These are phyloP conservation scores for Dromococcyx pavoninus DNA, from an alignment of 2,797 vertebrate species.

Conservation along the genomic window DNA sequence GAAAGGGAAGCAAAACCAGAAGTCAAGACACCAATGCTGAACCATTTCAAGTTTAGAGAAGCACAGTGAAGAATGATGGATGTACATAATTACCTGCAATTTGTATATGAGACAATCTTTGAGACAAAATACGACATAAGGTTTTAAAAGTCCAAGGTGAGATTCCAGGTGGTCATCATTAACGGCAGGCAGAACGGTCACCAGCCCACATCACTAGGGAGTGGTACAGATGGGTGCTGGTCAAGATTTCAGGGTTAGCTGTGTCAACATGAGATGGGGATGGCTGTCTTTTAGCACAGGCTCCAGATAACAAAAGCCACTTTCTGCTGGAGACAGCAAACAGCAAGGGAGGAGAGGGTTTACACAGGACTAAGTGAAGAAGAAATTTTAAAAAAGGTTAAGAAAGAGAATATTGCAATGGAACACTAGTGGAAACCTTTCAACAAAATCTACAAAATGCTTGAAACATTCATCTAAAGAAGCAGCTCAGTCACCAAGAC, in stretches of 20 bases:
- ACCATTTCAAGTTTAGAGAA: background rate
- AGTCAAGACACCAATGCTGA: slow-evolving; percentile 14
- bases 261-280: background rate
- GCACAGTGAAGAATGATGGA: slow-evolving; percentile 27
- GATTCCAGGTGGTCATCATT: background rate
- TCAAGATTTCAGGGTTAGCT: background rate
- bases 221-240: background rate
- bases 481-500: background rate
- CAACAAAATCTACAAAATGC: background rate
- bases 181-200: background rate
- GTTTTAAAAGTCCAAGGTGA: slow-evolving; percentile 16
- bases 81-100: slow-evolving; percentile 42
- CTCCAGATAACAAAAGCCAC: background rate
- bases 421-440: background rate
- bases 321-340: background rate
- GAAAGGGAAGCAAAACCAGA: background rate
- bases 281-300: background rate
- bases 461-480: background rate
- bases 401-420: background rate
- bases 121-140: background rate
- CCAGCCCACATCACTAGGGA: background rate
- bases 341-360: background rate
- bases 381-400: background rate
- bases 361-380: background rate
- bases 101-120: slow-evolving; percentile 14